Evolutionary conservation across 2,113 vertebrate species (phyloP).

Genomic region (Pterophyllum scalare): DNA sequence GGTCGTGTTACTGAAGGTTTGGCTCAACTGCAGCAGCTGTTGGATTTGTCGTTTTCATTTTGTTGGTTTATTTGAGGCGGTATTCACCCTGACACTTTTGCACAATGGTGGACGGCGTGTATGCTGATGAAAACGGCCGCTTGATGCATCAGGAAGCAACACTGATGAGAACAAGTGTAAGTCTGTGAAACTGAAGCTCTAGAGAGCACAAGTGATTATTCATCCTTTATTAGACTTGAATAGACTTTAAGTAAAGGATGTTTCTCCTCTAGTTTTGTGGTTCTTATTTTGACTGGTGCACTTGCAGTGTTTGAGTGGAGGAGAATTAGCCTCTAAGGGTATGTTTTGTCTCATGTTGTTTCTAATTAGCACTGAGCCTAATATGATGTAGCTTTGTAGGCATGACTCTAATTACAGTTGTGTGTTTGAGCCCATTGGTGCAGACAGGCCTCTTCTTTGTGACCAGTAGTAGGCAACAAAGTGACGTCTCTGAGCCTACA

Average conservation of each 20-base stretch:
- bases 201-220: background rate
- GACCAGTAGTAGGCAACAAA: conserved; percentile 46
- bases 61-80: background rate
- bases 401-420: background rate
- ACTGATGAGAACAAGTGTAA: background rate
- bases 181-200: too few species aligned
- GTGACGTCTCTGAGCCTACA: background rate
- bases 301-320: background rate
- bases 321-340: background rate
- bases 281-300: background rate
- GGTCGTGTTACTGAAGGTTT: background rate
- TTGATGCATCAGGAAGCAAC: background rate
- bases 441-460: background rate
- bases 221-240: background rate
- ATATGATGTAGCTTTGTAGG: background rate
- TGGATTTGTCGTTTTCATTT: background rate
- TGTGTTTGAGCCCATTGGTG: background rate
- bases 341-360: background rate
- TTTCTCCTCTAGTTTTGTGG: background rate
- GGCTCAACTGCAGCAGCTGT: background rate
- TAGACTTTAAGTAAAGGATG: background rate
- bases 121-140: background rate
- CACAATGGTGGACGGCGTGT: background rate
- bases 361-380: background rate
- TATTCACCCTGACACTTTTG: background rate